phyloP scores from a whole-genome alignment of 2,113 vertebrate genomes.

The Myxocyprinus asiaticus region DNA sequence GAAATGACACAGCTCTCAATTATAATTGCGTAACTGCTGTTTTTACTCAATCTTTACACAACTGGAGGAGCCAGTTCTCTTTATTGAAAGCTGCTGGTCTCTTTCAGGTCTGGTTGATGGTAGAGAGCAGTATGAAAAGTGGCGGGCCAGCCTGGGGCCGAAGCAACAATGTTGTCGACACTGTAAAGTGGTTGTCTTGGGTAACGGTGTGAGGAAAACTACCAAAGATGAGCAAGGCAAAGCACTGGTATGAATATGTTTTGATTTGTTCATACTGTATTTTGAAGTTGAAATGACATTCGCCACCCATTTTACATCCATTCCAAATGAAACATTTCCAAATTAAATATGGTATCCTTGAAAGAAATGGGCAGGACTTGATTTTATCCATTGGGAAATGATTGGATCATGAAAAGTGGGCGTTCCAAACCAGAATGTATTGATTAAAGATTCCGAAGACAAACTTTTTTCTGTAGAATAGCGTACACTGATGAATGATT shows the following conservation, averaged over 20 bases:
- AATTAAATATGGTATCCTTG: too few species aligned
- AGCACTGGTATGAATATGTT: conserved; percentile 65
- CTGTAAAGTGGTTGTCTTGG: conserved; percentile 94
- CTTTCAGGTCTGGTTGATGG: conserved; percentile 72
- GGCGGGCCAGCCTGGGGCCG: conserved; percentile 69
- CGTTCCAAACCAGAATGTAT: too few species aligned
- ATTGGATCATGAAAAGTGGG: too few species aligned
- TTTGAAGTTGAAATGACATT: background rate
- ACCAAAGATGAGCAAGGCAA: conserved; percentile 80
- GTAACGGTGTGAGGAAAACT: conserved; percentile 88
- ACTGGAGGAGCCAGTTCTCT: background rate
- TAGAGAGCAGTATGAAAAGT: conserved; percentile 73
- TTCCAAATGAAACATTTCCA: background rate
- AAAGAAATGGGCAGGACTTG: too few species aligned
- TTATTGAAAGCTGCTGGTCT: background rate
- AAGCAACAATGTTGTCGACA: conserved; percentile 93
- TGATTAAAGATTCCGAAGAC: too few species aligned
- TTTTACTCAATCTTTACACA: background rate
- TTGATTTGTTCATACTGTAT: background rate
- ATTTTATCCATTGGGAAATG: too few species aligned
- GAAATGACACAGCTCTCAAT: background rate
- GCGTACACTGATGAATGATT: too few species aligned
- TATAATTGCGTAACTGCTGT: background rate
- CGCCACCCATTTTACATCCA: background rate
- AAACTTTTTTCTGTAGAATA: too few species aligned